Evolutionary conservation across 2,888 invertebrate species (phyloP), one percentile per base, ranked within the genome.

Genomic region (Trimorus sp.): DNA sequence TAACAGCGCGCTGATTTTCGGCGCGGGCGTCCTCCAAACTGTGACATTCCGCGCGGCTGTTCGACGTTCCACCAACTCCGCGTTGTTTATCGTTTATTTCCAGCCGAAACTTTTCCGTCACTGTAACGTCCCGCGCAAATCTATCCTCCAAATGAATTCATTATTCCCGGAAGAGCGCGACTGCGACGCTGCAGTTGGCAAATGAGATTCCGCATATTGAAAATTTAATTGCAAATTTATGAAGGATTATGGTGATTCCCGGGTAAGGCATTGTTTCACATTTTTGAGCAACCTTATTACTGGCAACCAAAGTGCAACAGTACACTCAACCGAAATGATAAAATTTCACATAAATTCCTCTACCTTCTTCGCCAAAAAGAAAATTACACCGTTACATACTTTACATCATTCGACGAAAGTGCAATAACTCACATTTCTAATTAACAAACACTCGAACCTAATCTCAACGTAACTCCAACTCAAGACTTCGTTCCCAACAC

Each of bases 171-270:
- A 15, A 6, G 5, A 45, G 9, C 36, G 11, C 16, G 26, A 49
- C 42, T 49, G 54, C 38, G 45, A 36, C 51, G 45, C 26, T 70
- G 68, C 58, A 49, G 54, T 63, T 58, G 11, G 58, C 70, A 63
- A 63, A 69, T 62, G 49, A 69, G 36, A 51, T 65, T 65, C 51
- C 11, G 38, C 42, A 37, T 45, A 71, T 59, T 65, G 70, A 59
- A 65, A 71, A 71, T 78, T 71, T 78, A 58, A 69, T 76, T 76
- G 69, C 40, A 68, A 62, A 68, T 63, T 77, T 70, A 63, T 77
- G 58, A 77, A 70, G 76, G 69, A 76, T 69, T 76, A 68, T 53
- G 60, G 58, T 60, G 60, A 65, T 73, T 74, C 54, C 56, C 0
- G 9, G 16, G 36, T 51, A 59, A 74, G 54, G 48, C 42, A 37